phyloP scores from a whole-genome alignment of 2,797 vertebrate genomes.

The Alosa sapidissima region DNA sequence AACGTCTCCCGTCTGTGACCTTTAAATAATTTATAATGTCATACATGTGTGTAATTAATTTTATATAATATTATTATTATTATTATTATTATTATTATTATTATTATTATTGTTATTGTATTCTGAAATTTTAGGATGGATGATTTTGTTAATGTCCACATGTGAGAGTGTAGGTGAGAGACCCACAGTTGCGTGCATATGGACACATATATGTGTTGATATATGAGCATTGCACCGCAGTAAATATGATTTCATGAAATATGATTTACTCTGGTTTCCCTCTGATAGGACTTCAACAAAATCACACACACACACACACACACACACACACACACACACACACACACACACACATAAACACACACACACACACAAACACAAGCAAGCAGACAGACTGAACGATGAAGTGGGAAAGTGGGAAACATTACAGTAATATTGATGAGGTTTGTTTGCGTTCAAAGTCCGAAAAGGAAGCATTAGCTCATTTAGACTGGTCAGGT shows the following conservation, averaged over 20 bases:
- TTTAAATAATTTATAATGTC: background rate
- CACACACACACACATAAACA: constrained; percentile 24
- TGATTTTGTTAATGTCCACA: background rate
- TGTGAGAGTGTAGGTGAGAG: background rate
- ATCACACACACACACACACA: constrained; percentile 11
- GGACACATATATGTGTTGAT: background rate
- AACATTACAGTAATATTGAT: background rate
- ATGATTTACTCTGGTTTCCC: constrained; percentile 37
- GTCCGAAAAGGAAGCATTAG: background rate
- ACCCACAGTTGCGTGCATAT: background rate
- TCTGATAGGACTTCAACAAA: constrained; percentile 36
- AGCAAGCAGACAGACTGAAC: background rate
- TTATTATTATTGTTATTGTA: background rate
- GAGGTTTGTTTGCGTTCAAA: background rate
- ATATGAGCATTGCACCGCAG: background rate
- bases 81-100: no score
- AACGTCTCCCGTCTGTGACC: background rate
- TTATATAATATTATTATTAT: background rate
- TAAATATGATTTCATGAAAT: background rate
- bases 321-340: constrained; percentile 29
- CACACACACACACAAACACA: background rate
- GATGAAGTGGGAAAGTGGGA: background rate
- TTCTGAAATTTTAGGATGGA: background rate
- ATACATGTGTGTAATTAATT: background rate
- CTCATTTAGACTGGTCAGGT: background rate